Percentiles rank a stretch among this genome's conserved stretches.
Conservation (phyloP, 2,797 vertebrate genomes). For the Sebastes dallii region DNA sequence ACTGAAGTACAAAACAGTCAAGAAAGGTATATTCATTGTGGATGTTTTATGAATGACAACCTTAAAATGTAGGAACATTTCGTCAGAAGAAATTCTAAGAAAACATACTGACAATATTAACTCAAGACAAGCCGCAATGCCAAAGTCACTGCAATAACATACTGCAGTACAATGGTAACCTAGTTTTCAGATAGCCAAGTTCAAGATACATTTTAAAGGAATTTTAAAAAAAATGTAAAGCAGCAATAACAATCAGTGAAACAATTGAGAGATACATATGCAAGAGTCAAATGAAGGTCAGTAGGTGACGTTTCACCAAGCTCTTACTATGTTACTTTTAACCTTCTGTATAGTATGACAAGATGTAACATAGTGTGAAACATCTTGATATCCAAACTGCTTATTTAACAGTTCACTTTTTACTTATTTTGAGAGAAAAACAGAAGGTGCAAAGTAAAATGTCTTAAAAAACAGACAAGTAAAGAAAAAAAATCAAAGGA, state of each 20-base stretch:
- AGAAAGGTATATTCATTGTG: background rate
- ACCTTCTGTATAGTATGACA: background rate
- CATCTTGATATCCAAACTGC: background rate
- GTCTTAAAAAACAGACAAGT: background rate
- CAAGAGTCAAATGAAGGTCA: background rate
- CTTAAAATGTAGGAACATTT: background rate
- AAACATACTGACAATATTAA: background rate
- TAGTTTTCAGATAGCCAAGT: background rate
- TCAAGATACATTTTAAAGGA: background rate
- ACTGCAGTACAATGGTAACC: background rate
- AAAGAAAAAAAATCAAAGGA: background rate
- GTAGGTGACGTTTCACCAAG: background rate
- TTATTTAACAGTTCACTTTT: background rate
- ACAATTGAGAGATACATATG: background rate
- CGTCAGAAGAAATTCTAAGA: background rate
- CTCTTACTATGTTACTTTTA: background rate
- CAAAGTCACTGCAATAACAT: background rate
- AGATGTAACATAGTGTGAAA: background rate
- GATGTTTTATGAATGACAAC: background rate
- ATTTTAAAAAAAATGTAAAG: background rate
- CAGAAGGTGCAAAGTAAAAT: background rate
- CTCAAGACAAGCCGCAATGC: background rate
- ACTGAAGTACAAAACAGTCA: slow-evolving; percentile 77
- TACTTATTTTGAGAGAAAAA: background rate
- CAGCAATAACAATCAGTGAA: background rate